These are phyloP conservation scores for Argyresthia albistria DNA, from an alignment of 2,888 invertebrate species.

Conservation along the genomic window DNA sequence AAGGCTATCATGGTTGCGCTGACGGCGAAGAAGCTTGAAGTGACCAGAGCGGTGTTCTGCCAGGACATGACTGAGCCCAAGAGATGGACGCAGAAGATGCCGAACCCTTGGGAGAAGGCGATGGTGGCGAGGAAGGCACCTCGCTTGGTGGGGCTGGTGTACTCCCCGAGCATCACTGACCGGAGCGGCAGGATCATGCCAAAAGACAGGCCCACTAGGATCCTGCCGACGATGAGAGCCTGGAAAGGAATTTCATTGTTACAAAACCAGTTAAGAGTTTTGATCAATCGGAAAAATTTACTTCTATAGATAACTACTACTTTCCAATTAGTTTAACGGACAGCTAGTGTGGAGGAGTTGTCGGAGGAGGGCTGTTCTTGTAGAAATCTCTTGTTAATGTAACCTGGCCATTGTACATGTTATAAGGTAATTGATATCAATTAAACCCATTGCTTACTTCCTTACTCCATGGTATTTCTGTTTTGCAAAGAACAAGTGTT, in stretches of 20 bases:
- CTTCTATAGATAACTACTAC: no score
- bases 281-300: no score
- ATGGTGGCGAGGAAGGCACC: slow-evolving; percentile 73
- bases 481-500: no score
- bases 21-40: slow-evolving; percentile 45
- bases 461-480: no score
- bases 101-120: slow-evolving; percentile 70
- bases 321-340: no score
- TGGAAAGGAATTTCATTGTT: slow-evolving; percentile 15
- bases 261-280: no score
- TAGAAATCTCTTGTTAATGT: no score
- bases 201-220: slow-evolving; percentile 49
- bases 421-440: no score
- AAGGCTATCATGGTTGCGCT: slow-evolving; percentile 47
- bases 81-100: slow-evolving; percentile 73
- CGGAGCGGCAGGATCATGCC: slow-evolving; percentile 63
- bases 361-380: no score
- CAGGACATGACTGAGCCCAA: slow-evolving; percentile 73
- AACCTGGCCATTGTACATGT: no score
- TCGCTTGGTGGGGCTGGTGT: slow-evolving; percentile 71
- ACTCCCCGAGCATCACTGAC: slow-evolving; percentile 68
- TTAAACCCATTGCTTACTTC: no score
- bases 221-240: slow-evolving; percentile 32
- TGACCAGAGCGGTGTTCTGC: slow-evolving; percentile 65
- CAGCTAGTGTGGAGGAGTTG: no score